Evolutionary conservation across 2,888 invertebrate species (phyloP).

Genomic region (Anthrax anthrax): DNA sequence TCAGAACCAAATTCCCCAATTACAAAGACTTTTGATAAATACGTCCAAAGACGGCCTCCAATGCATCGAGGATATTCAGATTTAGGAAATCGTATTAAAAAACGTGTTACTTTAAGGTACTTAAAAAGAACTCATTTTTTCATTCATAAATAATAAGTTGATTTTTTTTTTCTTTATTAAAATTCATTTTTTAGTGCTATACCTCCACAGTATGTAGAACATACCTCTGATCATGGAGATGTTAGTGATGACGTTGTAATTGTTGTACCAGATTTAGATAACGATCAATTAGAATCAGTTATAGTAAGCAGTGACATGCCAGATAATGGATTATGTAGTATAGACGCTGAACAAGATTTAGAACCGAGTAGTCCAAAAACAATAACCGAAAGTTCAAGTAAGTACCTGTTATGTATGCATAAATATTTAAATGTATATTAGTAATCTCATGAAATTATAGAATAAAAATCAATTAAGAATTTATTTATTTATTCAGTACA

Average conservation of each 20-base stretch:
- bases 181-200: constrained; percentile 32
- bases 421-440: neutral
- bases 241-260: constrained; percentile 38
- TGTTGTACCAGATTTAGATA: constrained; percentile 37
- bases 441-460: too few species aligned
- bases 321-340: constrained; percentile 18
- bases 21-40: constrained; percentile 39
- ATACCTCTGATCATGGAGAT: constrained; percentile 18
- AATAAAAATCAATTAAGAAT: too few species aligned
- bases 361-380: constrained; percentile 42
- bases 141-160: too few species aligned
- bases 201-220: constrained; percentile 31
- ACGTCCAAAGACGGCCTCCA: constrained; percentile 31
- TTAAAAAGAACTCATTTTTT: neutral
- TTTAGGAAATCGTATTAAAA: constrained; percentile 64
- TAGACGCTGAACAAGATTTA: constrained; percentile 21
- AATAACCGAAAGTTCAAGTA: constrained; percentile 51
- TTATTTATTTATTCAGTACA: too few species aligned
- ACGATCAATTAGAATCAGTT: constrained; percentile 20
- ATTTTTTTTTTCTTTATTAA: too few species aligned
- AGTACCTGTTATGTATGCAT: too few species aligned
- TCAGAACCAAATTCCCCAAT: constrained; percentile 68
- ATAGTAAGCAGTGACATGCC: constrained; percentile 16
- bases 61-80: constrained; percentile 61
- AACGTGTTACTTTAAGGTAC: constrained; percentile 72